Evolutionary conservation across 2,113 vertebrate species (phyloP), one percentile per base, ranked within the genome.

Genomic region (Hemibagrus wyckioides): DNA sequence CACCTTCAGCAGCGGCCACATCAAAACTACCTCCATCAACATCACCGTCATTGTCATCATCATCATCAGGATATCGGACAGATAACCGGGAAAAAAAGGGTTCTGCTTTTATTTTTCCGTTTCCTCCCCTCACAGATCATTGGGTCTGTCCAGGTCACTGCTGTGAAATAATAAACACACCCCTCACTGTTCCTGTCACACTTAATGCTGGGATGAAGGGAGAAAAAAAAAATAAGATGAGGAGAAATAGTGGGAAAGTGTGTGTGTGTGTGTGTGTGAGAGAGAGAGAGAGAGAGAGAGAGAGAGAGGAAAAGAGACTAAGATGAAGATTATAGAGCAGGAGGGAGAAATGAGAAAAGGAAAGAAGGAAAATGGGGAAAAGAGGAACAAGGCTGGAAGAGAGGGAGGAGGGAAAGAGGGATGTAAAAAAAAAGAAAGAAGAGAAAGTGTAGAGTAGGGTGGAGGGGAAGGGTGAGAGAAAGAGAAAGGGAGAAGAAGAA

Each of bases 1-100:
- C 86, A 59, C 21, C 41, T 90, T 90, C 79, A 85, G 80, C 92
- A 89, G 48, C 82, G 56, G 9, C 90, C 71, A 84, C 86, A 92
- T 88, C 90, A n/a, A n/a, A n/a, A n/a, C n/a, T n/a, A n/a, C n/a
- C n/a, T n/a, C n/a, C n/a, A n/a, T n/a, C n/a, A n/a, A n/a, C n/a
- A n/a, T 48, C 44, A 48, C 44, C 9, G 9, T 48, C 44, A 48
- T 48, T 8, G 9, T 48, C 44, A 48, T 48, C 44, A 48, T 48
- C 44, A 48, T 67, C 61, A n/a, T n/a, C n/a, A n/a, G n/a, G n/a
- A n/a, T n/a, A n/a, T 39, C 44, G 59, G 25, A 63, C 61, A 41
- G 71, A 73, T 76, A 25, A 81, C 76, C 71, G 14, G 28, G 82
- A 89, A 89, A 52, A n/a, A 63, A 50, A 63, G 41, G 15, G 50